Evolutionary conservation across 2,888 invertebrate genomes (phyloP).

Genomic region (Serrognathus titanus): DNA sequence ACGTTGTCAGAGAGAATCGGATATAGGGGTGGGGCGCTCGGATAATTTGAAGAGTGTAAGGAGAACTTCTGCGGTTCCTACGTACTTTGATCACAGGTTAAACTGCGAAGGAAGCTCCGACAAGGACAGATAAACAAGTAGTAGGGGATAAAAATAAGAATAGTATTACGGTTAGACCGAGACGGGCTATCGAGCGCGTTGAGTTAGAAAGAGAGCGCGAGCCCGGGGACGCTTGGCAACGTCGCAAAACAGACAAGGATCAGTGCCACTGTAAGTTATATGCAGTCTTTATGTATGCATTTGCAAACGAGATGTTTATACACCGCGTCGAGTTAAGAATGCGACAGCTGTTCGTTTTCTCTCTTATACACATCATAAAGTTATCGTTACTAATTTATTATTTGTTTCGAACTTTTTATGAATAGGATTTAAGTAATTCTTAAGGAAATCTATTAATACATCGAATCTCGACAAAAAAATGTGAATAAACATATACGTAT

Average conservation of each 20-base stretch:
- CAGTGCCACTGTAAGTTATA: slow-evolving; percentile 45
- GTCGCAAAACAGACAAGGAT: slow-evolving; percentile 38
- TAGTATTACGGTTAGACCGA: slow-evolving; percentile 27
- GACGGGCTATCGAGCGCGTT: slow-evolving; percentile 13
- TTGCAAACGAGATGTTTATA: slow-evolving; percentile 46
- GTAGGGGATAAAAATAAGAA: slow-evolving; percentile 37
- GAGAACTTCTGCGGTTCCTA: slow-evolving; percentile 37
- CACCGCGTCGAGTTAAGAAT: slow-evolving; percentile 38
- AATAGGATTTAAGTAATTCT: no score
- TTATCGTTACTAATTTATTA: slow-evolving; percentile 7
- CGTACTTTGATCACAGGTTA: slow-evolving; percentile 39
- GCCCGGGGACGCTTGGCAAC: slow-evolving; percentile 31
- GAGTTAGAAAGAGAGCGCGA: slow-evolving; percentile 20
- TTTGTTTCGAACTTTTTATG: background rate
- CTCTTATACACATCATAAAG: slow-evolving; percentile 5
- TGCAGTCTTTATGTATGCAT: slow-evolving; percentile 43
- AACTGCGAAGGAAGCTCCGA: slow-evolving; percentile 38
- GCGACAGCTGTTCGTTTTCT: slow-evolving; percentile 27
- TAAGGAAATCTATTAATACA: background rate
- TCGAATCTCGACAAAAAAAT: background rate
- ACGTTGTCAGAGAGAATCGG: slow-evolving; percentile 14
- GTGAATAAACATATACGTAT: background rate
- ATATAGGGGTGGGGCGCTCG: slow-evolving; percentile 16
- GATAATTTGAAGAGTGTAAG: slow-evolving; percentile 19
- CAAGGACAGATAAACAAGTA: slow-evolving; percentile 35